phyloP scores from a whole-genome alignment of 2,888 invertebrate genomes.

The Girardia tigrina region DNA sequence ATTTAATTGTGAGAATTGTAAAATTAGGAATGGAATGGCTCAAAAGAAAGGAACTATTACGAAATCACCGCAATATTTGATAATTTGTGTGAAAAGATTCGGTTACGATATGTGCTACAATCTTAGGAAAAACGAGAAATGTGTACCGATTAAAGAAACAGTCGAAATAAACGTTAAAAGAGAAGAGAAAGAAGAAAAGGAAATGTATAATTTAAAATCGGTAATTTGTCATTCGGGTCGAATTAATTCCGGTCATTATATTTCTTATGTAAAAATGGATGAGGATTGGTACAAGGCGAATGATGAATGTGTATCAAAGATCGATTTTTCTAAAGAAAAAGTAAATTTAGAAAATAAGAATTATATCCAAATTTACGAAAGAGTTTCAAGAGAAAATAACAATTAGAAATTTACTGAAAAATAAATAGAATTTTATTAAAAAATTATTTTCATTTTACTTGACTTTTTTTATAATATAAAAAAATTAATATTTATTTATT shows the following conservation, averaged over 20 bases:
- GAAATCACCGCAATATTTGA: neutral
- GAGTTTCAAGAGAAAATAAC: too few species aligned
- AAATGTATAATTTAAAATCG: neutral
- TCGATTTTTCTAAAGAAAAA: neutral
- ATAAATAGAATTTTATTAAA: too few species aligned
- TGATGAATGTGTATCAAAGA: neutral
- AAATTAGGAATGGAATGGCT: neutral
- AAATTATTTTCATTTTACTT: too few species aligned
- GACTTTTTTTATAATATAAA: too few species aligned
- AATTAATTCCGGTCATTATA: neutral
- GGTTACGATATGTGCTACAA: neutral
- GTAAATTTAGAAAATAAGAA: neutral
- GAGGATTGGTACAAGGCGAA: neutral
- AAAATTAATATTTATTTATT: too few species aligned
- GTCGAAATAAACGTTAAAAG: neutral
- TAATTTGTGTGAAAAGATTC: neutral
- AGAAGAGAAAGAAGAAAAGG: neutral
- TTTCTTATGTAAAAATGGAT: neutral
- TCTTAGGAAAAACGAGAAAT: neutral
- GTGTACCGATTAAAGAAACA: neutral
- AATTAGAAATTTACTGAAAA: too few species aligned
- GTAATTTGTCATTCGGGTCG: neutral
- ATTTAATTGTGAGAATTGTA: neutral
- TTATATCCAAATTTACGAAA: neutral
- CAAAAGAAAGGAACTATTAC: neutral